Evolutionary conservation across 2,888 invertebrate genomes (phyloP), one percentile per base, ranked within the genome.

Genomic region (Campopleginae sp.): DNA sequence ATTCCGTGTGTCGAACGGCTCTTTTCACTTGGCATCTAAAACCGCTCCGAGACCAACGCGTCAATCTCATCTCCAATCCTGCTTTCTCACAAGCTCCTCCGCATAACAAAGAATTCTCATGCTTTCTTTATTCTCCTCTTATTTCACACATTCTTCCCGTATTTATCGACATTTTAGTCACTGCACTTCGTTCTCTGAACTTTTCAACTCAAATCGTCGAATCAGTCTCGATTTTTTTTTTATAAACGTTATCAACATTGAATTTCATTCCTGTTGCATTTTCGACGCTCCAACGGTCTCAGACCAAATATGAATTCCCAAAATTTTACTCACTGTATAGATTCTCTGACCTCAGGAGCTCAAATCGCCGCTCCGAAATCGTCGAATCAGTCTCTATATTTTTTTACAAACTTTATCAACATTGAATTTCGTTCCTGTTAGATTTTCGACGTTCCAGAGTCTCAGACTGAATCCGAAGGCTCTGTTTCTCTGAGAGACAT

Each of bases 1-100:
- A 83, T 83, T 83, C 68, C n/a, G 66, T 68, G 82, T 54, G 81
- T 71, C 38, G 78, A 83, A 83, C 82, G 74, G 82, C 75, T 83
- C 77, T 71, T 79, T 70, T 66, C 78, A 58, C 58, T 58, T 46
- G 65, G 61, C 63, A 51, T 68, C 51, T 54, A 31, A 65, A 51
- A 66, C 27, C 44, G 4, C 27, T 19, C 38, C 10, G 48, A 38
- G 72, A 38, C 23, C 31, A 54, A 72, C 38, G 38, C 72, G 54
- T 72, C 72, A 65, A 38, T 54, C 48, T 23, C 65, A 19, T 44
- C 27, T 70, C 72, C 77, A 7, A 42, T 54, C 44, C 68, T 70
- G n/a, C 42, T 78, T 54, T 66, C 63, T 33, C 33, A 33, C 6
- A 4, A 48, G 33, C 66, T 76, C 23, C 63, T 42, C 27, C 44